phyloP scores from a whole-genome alignment of 2,113 vertebrate species.

The Nycticorax nycticorax region DNA sequence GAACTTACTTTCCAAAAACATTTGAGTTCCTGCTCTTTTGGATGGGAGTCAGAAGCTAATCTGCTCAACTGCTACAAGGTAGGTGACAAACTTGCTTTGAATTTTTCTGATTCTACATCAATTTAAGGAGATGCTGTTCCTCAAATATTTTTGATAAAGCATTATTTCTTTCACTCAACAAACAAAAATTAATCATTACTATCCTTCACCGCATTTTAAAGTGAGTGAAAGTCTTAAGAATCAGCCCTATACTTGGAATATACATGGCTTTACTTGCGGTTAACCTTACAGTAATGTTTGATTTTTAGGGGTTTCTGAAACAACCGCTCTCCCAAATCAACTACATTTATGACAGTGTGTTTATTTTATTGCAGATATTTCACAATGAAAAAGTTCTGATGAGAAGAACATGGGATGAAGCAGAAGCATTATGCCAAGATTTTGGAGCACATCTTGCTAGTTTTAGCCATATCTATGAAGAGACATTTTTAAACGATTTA shows the following conservation, averaged over 20 bases:
- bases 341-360: not conserved
- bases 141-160: not conserved
- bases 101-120: not conserved
- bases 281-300: too few relatives aligned
- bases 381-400: conserved; percentile 91
- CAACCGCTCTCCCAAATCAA: not conserved
- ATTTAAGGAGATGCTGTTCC: not conserved
- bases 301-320: not conserved
- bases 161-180: not conserved
- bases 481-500: conserved; percentile 86
- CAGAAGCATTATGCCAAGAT: conserved; percentile 89
- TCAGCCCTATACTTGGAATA: not conserved
- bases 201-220: not conserved
- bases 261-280: not conserved
- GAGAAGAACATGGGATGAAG: conserved; percentile 92
- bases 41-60: conserved; percentile 85
- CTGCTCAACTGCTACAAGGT: conserved; percentile 90
- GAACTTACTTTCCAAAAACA: conserved; percentile 72
- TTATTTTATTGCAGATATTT: conserved; percentile 83
- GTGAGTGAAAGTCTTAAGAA: not conserved
- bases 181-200: not conserved
- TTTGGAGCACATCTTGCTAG: conserved; percentile 92
- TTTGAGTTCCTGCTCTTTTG: conserved; percentile 79
- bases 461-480: conserved; percentile 88
- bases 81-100: not conserved